Evolutionary conservation across 2,888 invertebrate genomes (phyloP).

Genomic region (Thera obeliscata): DNA sequence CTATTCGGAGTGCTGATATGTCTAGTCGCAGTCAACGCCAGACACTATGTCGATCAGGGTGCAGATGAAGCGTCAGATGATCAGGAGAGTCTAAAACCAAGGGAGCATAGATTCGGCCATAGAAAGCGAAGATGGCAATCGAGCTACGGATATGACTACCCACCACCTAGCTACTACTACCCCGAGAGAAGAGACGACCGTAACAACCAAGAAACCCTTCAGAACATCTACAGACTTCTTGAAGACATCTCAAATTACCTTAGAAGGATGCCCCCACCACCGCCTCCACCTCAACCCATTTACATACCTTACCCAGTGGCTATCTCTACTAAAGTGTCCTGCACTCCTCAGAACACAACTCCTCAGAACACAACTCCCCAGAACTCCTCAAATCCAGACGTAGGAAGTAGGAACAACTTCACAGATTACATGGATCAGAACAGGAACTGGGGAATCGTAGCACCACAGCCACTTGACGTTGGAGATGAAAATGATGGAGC

Average conservation of each 20-base stretch:
- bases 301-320: constrained; percentile 69
- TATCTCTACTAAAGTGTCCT: constrained; percentile 53
- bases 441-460: constrained; percentile 64
- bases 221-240: constrained; percentile 60
- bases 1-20: constrained; percentile 55
- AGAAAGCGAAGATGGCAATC: constrained; percentile 61
- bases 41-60: constrained; percentile 53
- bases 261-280: constrained; percentile 53
- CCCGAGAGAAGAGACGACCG: constrained; percentile 59
- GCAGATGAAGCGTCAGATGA: constrained; percentile 48
- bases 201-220: constrained; percentile 57
- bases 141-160: constrained; percentile 62
- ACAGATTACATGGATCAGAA: constrained; percentile 38
- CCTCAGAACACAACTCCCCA: constrained; percentile 23
- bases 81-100: constrained; percentile 41
- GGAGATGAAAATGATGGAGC: constrained; percentile 53
- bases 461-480: constrained; percentile 45
- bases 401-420: background rate
- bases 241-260: constrained; percentile 64
- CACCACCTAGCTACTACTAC: constrained; percentile 53
- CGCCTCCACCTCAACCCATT: constrained; percentile 63
- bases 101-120: constrained; percentile 54
- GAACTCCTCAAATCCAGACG: constrained; percentile 10
- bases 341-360: constrained; percentile 30
- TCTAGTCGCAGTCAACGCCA: constrained; percentile 53